Base-by-base conservation (phyloP, 2,797 vertebrate genomes). In the Tenualosa ilisha region DNA sequence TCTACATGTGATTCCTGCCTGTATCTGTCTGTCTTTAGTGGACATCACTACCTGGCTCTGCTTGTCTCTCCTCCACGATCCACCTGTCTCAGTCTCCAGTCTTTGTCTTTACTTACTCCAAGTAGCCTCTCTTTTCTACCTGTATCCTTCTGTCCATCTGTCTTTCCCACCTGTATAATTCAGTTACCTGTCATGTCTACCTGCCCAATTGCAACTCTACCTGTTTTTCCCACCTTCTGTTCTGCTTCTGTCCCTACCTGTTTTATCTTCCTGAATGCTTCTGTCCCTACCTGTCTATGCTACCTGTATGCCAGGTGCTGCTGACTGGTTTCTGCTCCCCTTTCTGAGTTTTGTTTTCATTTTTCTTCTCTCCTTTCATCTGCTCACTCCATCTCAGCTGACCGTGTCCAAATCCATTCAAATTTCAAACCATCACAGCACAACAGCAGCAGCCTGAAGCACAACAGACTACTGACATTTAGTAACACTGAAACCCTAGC, bases 381-480 rank as follows among this genome's bases (percentile, higher is more conserved):
- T 75, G 15, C 3, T 43, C 6, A 75, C 68, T 31, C 11, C 11
- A 15, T 68, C 63, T 63, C 72, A 51, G n/a, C 46, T 43, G 37
- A 6, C 15, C 68, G 6, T 6, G 37, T 40, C 61, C 82, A 9
- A 72, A 31, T 2, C 63, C 22, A 50, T 79, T 50, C 43, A 81
- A 24, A 49, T 50, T 82, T 82, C 59, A 46, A 7, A 22, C 22
- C 6, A n/a, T 22, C 43, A 56, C 61, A 15, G 31, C 40, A 26
- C 13, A 51, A 51, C 50, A 51, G 50, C 50, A 51, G 11, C 9
- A 12, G 50, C 24, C n/a, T n/a, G 3, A 31, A 11, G 13, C 22
- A 84, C 68, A 84, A 81, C 75, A 79, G 59, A 63, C 59, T 24
- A 24, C 3, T 56, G 17, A 20, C 59, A 63, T 63, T 63, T 7